Conservation (phyloP, 2,113 vertebrate genomes). For the Syngnathus floridae region DNA sequence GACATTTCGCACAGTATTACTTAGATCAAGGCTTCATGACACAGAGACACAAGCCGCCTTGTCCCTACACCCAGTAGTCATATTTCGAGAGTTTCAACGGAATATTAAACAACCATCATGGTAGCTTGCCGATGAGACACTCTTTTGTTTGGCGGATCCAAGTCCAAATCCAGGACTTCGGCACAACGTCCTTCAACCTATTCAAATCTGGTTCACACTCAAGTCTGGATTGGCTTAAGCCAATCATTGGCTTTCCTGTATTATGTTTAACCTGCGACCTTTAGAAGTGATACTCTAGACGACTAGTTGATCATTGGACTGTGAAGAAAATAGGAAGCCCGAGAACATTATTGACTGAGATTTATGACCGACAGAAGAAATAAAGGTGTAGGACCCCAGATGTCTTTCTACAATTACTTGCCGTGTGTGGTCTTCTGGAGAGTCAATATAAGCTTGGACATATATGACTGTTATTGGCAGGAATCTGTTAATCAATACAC, state of each 20-base stretch:
- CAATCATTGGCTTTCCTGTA: conserved; percentile 54
- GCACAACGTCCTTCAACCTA: background rate
- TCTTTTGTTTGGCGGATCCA: background rate
- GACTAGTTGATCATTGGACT: conserved; percentile 33
- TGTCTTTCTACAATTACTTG: background rate
- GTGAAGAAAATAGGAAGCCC: conserved; percentile 23
- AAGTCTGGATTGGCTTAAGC: background rate
- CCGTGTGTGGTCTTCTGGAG: conserved; percentile 18
- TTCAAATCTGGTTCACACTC: too few relatives aligned
- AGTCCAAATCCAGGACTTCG: background rate
- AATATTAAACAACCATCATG: background rate
- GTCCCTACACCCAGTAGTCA: background rate
- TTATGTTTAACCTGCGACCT: conserved; percentile 66
- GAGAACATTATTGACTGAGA: conserved; percentile 33
- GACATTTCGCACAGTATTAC: background rate
- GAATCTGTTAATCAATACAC: conserved; percentile 59
- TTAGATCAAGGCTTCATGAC: background rate
- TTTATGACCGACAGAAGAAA: conserved; percentile 16
- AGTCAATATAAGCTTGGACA: conserved; percentile 58
- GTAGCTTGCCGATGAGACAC: background rate
- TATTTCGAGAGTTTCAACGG: background rate
- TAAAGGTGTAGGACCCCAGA: background rate
- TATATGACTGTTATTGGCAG: conserved; percentile 40
- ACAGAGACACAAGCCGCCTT: background rate
- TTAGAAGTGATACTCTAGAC: conserved; percentile 58